Conservation (phyloP, 2,113 vertebrate species). For the Megalops atlanticus region DNA sequence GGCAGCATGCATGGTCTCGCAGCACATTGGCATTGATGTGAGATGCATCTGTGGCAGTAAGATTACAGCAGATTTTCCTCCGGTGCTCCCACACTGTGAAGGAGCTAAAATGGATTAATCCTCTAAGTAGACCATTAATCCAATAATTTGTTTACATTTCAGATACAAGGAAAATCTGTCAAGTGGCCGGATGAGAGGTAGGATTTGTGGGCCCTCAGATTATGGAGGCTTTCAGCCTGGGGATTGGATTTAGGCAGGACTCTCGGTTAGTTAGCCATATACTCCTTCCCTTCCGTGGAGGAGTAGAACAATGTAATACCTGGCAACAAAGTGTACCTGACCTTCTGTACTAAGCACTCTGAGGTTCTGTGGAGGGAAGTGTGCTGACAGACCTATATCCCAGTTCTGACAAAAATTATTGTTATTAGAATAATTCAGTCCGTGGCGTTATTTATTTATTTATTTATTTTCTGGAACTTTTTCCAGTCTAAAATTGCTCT, state of each 20-base stretch:
- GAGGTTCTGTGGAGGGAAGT: no score
- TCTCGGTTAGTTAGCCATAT: background rate
- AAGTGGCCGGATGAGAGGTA: conserved; percentile 51
- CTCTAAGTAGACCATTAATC: conserved; percentile 68
- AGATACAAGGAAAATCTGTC: conserved; percentile 53
- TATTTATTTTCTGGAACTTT: no score
- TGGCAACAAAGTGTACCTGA: no score
- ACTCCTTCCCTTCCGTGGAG: no score
- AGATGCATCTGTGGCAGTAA: background rate
- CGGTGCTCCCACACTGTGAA: conserved; percentile 47
- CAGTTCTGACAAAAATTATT: no score
- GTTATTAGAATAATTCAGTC: no score
- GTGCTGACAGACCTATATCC: no score
- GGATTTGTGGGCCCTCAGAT: conserved; percentile 52
- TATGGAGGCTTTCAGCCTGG: conserved; percentile 44
- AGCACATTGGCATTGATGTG: background rate
- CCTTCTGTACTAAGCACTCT: no score
- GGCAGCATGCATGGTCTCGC: background rate
- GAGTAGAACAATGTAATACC: no score
- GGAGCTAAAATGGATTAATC: conserved; percentile 57
- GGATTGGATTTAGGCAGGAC: conserved; percentile 23
- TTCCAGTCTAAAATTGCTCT: no score
- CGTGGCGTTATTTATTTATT: no score
- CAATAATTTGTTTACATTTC: conserved; percentile 64
- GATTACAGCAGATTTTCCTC: background rate